Percentiles rank a stretch among this genome's conserved stretches.
phyloP scores from a whole-genome alignment of 2,113 vertebrate species.

The Chloroceryle aenea region DNA sequence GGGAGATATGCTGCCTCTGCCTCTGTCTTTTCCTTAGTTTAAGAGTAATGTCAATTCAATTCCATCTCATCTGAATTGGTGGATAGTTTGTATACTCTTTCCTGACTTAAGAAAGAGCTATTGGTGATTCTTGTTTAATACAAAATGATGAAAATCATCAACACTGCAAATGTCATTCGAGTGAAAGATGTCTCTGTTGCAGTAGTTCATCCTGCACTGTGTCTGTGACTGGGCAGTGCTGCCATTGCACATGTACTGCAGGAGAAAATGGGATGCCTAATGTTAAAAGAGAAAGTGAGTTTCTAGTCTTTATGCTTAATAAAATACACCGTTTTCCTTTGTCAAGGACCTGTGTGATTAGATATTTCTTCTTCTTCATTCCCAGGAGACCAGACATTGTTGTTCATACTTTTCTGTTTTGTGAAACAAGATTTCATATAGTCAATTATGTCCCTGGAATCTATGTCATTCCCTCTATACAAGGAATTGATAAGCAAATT shows the following conservation, averaged over 20 bases:
- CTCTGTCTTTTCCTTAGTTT: background rate
- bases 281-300: background rate
- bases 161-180: background rate
- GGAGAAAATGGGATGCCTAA: background rate
- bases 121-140: background rate
- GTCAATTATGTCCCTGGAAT: constrained; percentile 14
- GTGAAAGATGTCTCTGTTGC: background rate
- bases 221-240: background rate
- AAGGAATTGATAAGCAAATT: constrained; percentile 22
- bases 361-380: background rate
- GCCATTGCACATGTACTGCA: background rate
- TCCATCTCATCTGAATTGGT: background rate
- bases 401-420: background rate
- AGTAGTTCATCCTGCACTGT: rapidly evolving
- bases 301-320: background rate
- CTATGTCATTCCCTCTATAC: background rate
- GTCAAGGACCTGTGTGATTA: background rate
- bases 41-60: background rate
- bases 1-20: background rate
- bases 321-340: background rate
- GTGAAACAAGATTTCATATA: background rate
- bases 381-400: background rate
- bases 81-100: background rate
- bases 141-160: background rate
- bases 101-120: background rate